Evolutionary conservation across 2,888 invertebrate species (phyloP), one percentile per base, ranked within the genome.

Genomic region (Plutella xylostella): DNA sequence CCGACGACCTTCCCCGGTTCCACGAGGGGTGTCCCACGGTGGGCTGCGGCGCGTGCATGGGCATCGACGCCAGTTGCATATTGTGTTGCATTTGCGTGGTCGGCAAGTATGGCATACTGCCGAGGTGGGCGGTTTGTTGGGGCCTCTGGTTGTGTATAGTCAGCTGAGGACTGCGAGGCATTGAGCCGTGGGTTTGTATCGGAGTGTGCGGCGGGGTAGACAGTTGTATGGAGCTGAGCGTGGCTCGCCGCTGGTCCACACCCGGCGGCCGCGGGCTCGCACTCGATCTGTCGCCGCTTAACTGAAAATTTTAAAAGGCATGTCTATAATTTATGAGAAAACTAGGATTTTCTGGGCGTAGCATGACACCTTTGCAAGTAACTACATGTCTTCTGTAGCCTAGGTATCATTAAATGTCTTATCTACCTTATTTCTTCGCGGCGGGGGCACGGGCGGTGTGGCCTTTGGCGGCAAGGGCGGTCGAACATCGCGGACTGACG

Each of bases 401-500:
- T n/a, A n/a, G n/a, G n/a, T n/a, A n/a, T n/a, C n/a, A n/a, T n/a
- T n/a, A n/a, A n/a, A n/a, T n/a, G n/a, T n/a, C n/a, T 25, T 9
- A 9, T 25, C 31, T 60, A 77, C 85, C 72, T 85, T 85, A 56
- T 85, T 74, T 60, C 79, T 66, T 47, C 85, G 69, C 46, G 84
- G 84, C 30, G 85, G 85, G 3, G 85, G 85, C 19, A 85, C 83
- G 1, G 85, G 85, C 3, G 85, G 66, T 17, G 72, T 60, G 17
- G 63, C 65, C 56, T 85, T 85, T 1, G 85, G 85, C 18, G 85
- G 85, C 18, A 85, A 58, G 6, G 85, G 85, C 1, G 85, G 85
- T 31, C 82, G 69, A 38, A 77, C 80, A 50, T 84, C 83, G 19
- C 74, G 66, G n/a, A 22, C 21, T 5, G 14, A 15, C 33, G 75